Evolutionary conservation across 2,797 vertebrate species (phyloP), one percentile per base, ranked within the genome.

Genomic region (Typhlichthys eigenmanni): DNA sequence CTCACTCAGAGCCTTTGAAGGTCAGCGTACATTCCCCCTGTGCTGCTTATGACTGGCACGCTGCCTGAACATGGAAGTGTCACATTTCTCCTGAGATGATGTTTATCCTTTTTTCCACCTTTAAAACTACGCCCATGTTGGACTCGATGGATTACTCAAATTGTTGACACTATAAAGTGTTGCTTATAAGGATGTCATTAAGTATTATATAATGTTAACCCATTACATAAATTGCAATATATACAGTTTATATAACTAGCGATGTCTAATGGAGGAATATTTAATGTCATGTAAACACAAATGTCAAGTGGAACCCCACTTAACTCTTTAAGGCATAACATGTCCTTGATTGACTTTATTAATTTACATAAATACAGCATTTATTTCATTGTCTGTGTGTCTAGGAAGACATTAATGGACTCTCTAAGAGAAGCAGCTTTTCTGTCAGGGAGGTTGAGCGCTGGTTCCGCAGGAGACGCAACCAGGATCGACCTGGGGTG

Each of bases 391-490:
- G 52, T 49, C 12, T 62, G 24, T 68, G 10, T 55, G 13, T 69
- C 24, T 90, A 98, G 97, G 85, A 81, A 72, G 95, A 96, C 60
- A 85, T 95, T 17, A 91, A 91, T 34, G 93, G 94, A 46, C 80
- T 98, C 82, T 94, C 94, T n/a, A 98, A 98, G 80, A 98, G 98
- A 81, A 94, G 91, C 84, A 91, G 92, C 76, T 90, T 94, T 78
- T 92, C 95, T 0, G 85, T 87, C 16, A 92, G 73, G 51, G 87
- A 95, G 69, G 93, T 98, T 61, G 93, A 97, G 70, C 92, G 93
- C 47, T 98, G 97, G 97, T 97, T 98, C 79, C 89, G 95, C 76
- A 93, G 85, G 13, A 90, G 95, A 74, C 88, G 94, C 46, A 92
- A 91, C 80, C 92, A 92, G 19, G 93, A 96, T 66, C 92, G 89